Conservation (phyloP, 2,888 invertebrate genomes). For the Tetragonisca angustula region DNA sequence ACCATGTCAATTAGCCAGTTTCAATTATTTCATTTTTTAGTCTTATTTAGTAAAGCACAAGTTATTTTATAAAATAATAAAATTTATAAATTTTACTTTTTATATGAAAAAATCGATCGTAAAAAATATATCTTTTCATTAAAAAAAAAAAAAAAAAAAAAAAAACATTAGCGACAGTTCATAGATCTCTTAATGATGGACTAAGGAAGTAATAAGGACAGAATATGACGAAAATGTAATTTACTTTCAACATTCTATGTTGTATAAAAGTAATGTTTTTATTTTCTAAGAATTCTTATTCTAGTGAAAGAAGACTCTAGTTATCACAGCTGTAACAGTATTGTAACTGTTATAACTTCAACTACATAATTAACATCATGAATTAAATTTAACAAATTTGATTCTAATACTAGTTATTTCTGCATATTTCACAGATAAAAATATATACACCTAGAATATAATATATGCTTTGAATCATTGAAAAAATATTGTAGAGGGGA, state of each 20-base stretch:
- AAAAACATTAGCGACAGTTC: background rate
- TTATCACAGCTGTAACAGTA: conserved; percentile 62
- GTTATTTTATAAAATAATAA: background rate
- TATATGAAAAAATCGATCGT: background rate
- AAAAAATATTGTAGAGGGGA: conserved; percentile 42
- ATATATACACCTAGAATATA: conserved; percentile 1
- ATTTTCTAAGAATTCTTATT: conserved; percentile 48
- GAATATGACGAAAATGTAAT: background rate
- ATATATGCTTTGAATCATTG: conserved; percentile 9
- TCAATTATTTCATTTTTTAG: background rate
- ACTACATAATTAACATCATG: conserved; percentile 8
- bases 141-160: background rate
- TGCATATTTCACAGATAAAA: background rate
- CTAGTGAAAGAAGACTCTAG: conserved; percentile 45
- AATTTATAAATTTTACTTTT: background rate
- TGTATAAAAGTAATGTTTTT: conserved; percentile 58
- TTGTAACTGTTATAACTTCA: conserved; percentile 31
- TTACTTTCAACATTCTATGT: conserved; percentile 21
- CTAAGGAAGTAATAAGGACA: background rate
- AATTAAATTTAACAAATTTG: conserved; percentile 7
- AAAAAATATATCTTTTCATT: background rate
- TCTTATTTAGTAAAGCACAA: background rate
- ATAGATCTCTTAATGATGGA: background rate
- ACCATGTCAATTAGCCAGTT: background rate
- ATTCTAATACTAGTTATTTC: conserved; percentile 17